These are phyloP conservation scores for Hipparchia sbordonii DNA, from an alignment of 2,888 invertebrate species.

Conservation along the genomic window DNA sequence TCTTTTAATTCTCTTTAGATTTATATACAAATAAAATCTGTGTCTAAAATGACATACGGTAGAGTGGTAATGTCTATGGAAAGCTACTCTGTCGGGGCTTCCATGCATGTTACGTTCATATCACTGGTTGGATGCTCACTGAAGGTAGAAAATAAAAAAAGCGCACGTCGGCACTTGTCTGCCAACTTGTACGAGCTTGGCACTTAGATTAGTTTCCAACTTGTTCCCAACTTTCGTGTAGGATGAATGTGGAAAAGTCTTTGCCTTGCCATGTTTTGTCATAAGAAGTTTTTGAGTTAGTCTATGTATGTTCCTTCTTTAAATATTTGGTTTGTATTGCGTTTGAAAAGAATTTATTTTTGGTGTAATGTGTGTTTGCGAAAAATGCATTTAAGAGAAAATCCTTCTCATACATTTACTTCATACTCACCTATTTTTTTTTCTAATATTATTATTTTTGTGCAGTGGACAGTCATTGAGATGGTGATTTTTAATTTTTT, in stretches of 20 bases:
- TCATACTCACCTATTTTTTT: too few species aligned
- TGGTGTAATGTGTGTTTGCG: background rate
- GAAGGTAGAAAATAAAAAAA: conserved; percentile 68
- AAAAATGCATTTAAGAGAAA: background rate
- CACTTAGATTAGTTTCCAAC: conserved; percentile 79
- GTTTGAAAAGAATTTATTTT: background rate
- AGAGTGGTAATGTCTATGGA: conserved; percentile 9
- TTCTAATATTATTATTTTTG: too few species aligned
- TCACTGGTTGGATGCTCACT: conserved; percentile 63
- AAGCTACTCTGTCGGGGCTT: conserved; percentile 35
- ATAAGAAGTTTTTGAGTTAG: conserved; percentile 17
- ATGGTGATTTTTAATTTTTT: too few species aligned
- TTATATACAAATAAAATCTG: too few species aligned
- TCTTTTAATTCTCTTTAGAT: too few species aligned
- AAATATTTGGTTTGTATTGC: background rate
- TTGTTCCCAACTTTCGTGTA: conserved; percentile 45
- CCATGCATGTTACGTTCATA: conserved; percentile 80
- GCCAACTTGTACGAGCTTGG: conserved; percentile 67
- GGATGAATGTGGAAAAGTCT: conserved; percentile 33
- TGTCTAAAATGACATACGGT: too few species aligned
- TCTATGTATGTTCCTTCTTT: conserved; percentile 3
- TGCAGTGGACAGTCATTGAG: too few species aligned
- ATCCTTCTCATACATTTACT: too few species aligned
- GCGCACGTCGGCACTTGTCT: conserved; percentile 72
- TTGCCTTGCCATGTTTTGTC: conserved; percentile 22